Base-by-base conservation (phyloP, 1,140 invertebrate species). In the Brachionus asplanchnoidis region DNA sequence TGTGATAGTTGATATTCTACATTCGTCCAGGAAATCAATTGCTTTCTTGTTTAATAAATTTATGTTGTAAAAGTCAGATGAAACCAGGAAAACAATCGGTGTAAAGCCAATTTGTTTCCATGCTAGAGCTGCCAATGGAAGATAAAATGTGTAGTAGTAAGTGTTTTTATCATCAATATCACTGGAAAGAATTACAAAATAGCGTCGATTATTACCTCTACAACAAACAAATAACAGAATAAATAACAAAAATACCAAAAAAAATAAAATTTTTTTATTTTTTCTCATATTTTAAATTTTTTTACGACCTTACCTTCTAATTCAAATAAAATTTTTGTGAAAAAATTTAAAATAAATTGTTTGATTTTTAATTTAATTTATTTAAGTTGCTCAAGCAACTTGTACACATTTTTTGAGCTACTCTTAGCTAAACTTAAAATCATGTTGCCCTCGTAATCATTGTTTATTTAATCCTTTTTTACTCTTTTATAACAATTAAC, bases 81-180 rank as follows among this genome's bases (percentile, higher is more conserved):
- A 40, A n/a, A 82, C 53, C 42, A 82, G n/a, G 9, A 82, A 44
- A 12, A 82, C 26, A 28, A 82, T 82, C 14, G 79, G 79, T 32
- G 20, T 36, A 20, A 36, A 82, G 20, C 40, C 53, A 36, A 82
- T 44, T 28, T 26, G 20, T 32, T 23, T 26, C 79, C 79, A 82
- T 20, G 79, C 79, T 3, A 65, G 5, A n/a, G 32, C 20, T 11
- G 40, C 42, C 60, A 82, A 14, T 26, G 79, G 79, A 17, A 65
- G 17, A 46, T 82, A 68, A 40, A 82, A 82, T 26, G 42, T 44
- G 28, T 82, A 82, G 60, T 28, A 82, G 26, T 82, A 12, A 36
- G 20, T 77, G 17, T 77, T 12, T 77, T 28, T 26, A n/a, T 77
- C 73, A 26, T 77, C 42, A 26, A 77, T 77, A 77, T 50, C 50